Conservation (phyloP, 2,113 vertebrate species). For the Oceanites oceanicus region DNA sequence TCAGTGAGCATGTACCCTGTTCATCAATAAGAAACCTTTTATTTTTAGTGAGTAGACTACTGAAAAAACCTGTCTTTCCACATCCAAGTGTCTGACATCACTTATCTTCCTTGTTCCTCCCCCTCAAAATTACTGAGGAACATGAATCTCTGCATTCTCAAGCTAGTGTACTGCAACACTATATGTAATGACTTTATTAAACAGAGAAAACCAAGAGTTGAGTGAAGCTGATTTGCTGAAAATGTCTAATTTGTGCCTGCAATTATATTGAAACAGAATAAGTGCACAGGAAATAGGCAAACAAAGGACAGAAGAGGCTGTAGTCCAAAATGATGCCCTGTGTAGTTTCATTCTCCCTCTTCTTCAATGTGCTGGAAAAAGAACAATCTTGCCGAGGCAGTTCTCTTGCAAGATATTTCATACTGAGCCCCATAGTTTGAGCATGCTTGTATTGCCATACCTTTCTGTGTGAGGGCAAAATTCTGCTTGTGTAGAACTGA, state of each 20-base stretch:
- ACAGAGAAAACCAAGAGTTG: not conserved
- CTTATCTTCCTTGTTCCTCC: not conserved
- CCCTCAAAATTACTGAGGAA: not conserved
- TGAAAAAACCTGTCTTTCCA: not conserved
- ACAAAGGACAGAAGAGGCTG: conserved; percentile 17
- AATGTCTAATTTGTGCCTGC: not conserved
- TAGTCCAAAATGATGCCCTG: not conserved
- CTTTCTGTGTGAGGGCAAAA: not conserved
- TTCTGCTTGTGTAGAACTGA: not conserved
- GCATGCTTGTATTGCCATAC: not conserved
- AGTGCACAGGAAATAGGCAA: not conserved
- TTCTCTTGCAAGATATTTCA: not conserved
- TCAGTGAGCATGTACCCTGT: not conserved
- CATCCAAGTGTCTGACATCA: not conserved
- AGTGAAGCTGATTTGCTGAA: not conserved
- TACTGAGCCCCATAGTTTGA: not conserved
- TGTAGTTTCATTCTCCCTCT: not conserved
- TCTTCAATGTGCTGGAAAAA: not conserved
- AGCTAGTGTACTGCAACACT: not conserved
- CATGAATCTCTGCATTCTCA: not conserved
- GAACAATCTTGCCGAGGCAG: not conserved
- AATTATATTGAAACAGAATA: not conserved
- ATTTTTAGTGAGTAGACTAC: not conserved
- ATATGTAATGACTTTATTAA: not conserved
- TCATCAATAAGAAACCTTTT: not conserved